Base-by-base conservation (phyloP, 2,888 invertebrate species). In the Psylliodes chrysocephalus region DNA sequence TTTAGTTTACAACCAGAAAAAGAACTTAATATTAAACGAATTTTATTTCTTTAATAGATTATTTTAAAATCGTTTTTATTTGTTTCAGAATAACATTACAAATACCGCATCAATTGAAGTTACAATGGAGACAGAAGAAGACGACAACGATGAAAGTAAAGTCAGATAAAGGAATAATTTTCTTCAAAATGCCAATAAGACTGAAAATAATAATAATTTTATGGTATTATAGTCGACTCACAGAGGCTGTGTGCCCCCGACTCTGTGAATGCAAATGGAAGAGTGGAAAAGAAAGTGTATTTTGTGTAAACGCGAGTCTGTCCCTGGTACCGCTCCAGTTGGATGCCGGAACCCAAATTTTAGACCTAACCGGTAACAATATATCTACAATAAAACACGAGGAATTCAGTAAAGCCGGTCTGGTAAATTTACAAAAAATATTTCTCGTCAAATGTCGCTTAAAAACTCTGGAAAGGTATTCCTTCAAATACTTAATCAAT, bases 261-360 rank as follows among this genome's bases (percentile, higher is more conserved):
- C 85, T 89, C 74, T 94, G 94, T 84, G 92, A 93, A 82, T 94
- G 94, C 86, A 93, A 93, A 83, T 94, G 94, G 94, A 91, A 91
- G 81, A 90, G 90, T 79, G 93, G 93, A 75, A 94, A 94, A 82
- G 93, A 93, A 83, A 91, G 92, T 52, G 93, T 92, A 61, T 85
- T 91, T 75, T 94, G 94, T 84, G 86, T 88, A 74, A 90, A 89
- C 80, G 91, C 91, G 65, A 91, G 91, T 79, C 86, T 93, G 74
- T 87, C 89, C 73, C 85, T 87, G 76, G 88, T 94, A 72, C 94
- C 94, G 30, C 84, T 86, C 51, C 89, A 89, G 68, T 86, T 93
- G 66, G 93, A 92, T 73, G 88, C 89, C 66, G 90, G 91, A 72
- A 93, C 93, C 28, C 93, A 94, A 82, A 87, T 92, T 54, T 86